Base-by-base conservation (phyloP, 2,888 invertebrate genomes). In the Dolichomitus sp. region DNA sequence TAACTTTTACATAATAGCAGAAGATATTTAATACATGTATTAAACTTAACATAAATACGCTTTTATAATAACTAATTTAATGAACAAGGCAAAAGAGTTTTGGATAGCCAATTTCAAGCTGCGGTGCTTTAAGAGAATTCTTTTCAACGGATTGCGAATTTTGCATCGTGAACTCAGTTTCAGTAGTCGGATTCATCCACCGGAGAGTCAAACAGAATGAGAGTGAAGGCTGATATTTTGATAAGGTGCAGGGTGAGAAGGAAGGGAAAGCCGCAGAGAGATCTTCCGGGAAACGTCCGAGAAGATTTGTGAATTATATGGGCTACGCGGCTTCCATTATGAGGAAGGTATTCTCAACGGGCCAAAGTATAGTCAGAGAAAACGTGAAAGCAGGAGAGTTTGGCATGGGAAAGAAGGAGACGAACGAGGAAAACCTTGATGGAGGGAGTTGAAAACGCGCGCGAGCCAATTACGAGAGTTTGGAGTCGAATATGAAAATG, bases 401-500 rank as follows among this genome's bases (percentile, higher is more conserved):
- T 23, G 27, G 23, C 37, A 65, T 45, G 57, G 37, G 45, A 27
- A 54, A 72, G 48, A 48, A 17, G 45, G 33, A 57, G 23, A 73
- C 42, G 65, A 52, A 30, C 37, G 68, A 14, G 59, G 17, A 30
- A 40, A 65, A 27, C 40, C 54, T 19, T 27, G n/a, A 69, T 11
- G 63, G 37, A 33, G 59, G 27, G 42, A 40, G 59, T 45, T 61
- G 70, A 74, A 82, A 57, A 75, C 57, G 69, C 68, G 74, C 63
- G 17, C 65, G 48, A 82, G 76, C 73, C 72, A 79, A 83, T 76
- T 76, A 68, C 69, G 68, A 73, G 80, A 83, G 83, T 80, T 83
- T 45, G 40, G 52, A 84, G 63, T 84, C 84, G 75, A 84, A 84
- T 81, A 81, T 81, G 81, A 81, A 78, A 78, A 84, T 84, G 74